phyloP scores from a whole-genome alignment of 2,113 vertebrate species.

The Ailurus styani region DNA sequence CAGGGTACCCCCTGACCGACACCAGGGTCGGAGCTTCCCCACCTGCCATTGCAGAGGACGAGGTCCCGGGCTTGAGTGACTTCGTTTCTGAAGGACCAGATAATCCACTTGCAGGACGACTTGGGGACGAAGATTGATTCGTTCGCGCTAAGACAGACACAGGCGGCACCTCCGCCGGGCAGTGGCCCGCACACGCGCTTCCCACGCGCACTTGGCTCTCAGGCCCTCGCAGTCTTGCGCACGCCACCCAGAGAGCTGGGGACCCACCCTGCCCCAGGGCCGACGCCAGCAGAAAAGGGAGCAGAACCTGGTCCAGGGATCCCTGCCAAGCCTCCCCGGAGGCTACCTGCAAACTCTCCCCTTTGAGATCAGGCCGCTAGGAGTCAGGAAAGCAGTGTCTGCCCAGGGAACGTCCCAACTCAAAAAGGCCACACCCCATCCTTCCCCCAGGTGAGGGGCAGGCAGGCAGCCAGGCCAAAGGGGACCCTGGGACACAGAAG shows the following conservation, averaged over 20 bases:
- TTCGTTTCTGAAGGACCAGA: slow-evolving; percentile 6
- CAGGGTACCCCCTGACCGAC: neutral
- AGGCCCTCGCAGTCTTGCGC: neutral
- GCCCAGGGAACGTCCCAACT: neutral
- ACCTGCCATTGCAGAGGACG: neutral
- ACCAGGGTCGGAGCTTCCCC: neutral
- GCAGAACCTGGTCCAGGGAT: neutral
- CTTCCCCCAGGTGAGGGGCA: neutral
- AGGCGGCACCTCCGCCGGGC: neutral
- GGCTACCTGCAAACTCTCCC: neutral
- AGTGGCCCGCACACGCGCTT: neutral
- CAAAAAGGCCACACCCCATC: neutral
- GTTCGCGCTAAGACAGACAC: neutral
- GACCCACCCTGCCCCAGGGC: slow-evolving; percentile 20
- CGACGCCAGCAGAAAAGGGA: neutral
- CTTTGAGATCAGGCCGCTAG: neutral
- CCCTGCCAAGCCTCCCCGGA: neutral
- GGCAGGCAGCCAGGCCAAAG: neutral
- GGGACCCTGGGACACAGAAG: neutral
- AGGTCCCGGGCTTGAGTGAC: neutral
- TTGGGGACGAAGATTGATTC: neutral
- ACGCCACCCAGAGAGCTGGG: neutral
- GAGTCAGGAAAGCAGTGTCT: neutral
- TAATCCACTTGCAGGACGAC: neutral
- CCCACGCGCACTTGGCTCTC: neutral